These are phyloP conservation scores for Rhodeus uyekii DNA, from an alignment of 2,797 vertebrate species.

Conservation along the genomic window DNA sequence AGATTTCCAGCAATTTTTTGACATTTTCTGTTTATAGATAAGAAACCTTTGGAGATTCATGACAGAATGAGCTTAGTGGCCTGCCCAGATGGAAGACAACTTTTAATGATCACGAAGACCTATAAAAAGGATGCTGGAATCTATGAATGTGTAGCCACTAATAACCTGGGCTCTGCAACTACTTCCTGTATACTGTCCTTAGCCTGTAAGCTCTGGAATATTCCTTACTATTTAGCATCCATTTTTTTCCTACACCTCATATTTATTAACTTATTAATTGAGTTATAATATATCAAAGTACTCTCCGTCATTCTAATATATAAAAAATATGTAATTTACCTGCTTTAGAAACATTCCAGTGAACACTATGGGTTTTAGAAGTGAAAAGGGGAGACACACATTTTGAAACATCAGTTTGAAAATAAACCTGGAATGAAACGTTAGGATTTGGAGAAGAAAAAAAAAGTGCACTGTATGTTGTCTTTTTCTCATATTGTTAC, in stretches of 20 bases:
- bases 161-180: slow-evolving; percentile 84
- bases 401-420: no score
- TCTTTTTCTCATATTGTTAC: no score
- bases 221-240: not conserved
- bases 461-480: no score
- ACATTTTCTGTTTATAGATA: slow-evolving; percentile 74
- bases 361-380: not conserved
- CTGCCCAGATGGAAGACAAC: slow-evolving; percentile 90
- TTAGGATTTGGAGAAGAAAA: no score
- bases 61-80: slow-evolving; percentile 78
- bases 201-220: slow-evolving; percentile 81
- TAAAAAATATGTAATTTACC: not conserved
- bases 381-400: no score
- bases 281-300: not conserved
- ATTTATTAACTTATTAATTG: not conserved
- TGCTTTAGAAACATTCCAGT: not conserved
- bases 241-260: not conserved
- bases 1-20: not conserved
- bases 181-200: slow-evolving; percentile 90
- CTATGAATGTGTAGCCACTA: slow-evolving; percentile 91
- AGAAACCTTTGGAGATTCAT: slow-evolving; percentile 78
- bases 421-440: no score
- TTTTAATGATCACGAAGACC: slow-evolving; percentile 83
- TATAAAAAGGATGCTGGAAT: slow-evolving; percentile 83
- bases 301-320: not conserved